These are phyloP conservation scores for Sarcophaga rosellei DNA, from an alignment of 2,888 invertebrate species.

Conservation along the genomic window DNA sequence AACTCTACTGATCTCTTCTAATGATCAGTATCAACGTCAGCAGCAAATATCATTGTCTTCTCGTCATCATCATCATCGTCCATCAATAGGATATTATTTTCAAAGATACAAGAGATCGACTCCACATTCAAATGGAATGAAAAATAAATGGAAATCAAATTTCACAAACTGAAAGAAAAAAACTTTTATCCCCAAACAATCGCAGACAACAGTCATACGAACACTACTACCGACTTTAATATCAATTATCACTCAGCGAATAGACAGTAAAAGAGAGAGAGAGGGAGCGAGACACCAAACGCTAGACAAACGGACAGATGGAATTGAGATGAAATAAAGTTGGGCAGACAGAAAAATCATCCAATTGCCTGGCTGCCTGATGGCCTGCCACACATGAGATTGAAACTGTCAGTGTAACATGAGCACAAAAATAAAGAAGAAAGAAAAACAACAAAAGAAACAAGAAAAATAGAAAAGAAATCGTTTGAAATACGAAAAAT, in stretches of 20 bases:
- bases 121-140: background rate
- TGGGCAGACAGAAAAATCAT: slow-evolving; percentile 15
- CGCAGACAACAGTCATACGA: background rate
- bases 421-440: slow-evolving; percentile 25
- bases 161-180: background rate
- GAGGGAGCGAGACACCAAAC: background rate
- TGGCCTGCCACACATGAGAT: background rate
- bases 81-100: slow-evolving; percentile 58
- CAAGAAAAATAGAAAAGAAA: slow-evolving; percentile 6
- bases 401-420: slow-evolving; percentile 51
- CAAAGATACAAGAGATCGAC: slow-evolving; percentile 28
- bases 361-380: background rate
- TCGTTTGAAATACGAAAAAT: slow-evolving; percentile 7
- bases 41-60: slow-evolving; percentile 1
- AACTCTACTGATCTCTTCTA: slow-evolving; percentile 49
- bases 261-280: slow-evolving; percentile 33
- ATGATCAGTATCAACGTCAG: slow-evolving; percentile 37
- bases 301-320: background rate
- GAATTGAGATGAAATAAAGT: background rate
- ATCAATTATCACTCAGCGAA: slow-evolving; percentile 58
- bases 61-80: slow-evolving; percentile 35
- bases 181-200: background rate
- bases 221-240: slow-evolving; percentile 40
- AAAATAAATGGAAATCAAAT: slow-evolving; percentile 32
- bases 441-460: background rate